Percentiles rank a stretch among this genome's conserved stretches.
Conservation (phyloP, 2,888 invertebrate genomes). For the Arrhopalites spinosus region DNA sequence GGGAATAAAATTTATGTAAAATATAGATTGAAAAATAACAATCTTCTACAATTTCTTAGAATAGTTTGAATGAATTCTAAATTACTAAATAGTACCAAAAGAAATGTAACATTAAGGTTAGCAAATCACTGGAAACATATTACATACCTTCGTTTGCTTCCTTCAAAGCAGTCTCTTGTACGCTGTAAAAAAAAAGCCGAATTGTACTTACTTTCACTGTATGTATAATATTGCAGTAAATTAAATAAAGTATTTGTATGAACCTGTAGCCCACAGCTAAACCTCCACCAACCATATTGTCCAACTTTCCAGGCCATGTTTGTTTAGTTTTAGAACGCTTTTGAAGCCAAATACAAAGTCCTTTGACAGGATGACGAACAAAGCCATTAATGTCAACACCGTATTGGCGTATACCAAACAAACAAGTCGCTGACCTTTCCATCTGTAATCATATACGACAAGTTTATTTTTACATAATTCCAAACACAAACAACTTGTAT, state of each 20-base stretch:
- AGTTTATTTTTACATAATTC: no score
- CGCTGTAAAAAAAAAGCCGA: constrained; percentile 62
- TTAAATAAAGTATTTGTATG: no score
- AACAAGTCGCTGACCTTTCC: constrained; percentile 89
- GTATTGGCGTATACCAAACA: constrained; percentile 92
- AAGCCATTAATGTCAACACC: constrained; percentile 95
- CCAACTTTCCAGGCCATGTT: constrained; percentile 95
- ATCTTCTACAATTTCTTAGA: no score
- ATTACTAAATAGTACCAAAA: no score
- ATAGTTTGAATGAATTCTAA: no score
- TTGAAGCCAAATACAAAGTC: constrained; percentile 93
- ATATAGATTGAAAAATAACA: no score
- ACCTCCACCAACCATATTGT: constrained; percentile 94
- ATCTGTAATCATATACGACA: constrained; percentile 65
- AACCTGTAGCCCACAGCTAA: constrained; percentile 78
- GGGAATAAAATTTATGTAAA: no score
- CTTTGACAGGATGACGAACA: constrained; percentile 75
- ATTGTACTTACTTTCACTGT: no score
- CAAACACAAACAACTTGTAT: no score
- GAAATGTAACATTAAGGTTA: no score
- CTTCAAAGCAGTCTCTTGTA: constrained; percentile 87
- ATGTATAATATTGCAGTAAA: no score
- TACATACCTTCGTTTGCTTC: constrained; percentile 76
- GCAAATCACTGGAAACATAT: no score
- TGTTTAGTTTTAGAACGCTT: constrained; percentile 88